Evolutionary conservation across 2,113 vertebrate genomes (phyloP).

Genomic region (Rutilus rutilus): DNA sequence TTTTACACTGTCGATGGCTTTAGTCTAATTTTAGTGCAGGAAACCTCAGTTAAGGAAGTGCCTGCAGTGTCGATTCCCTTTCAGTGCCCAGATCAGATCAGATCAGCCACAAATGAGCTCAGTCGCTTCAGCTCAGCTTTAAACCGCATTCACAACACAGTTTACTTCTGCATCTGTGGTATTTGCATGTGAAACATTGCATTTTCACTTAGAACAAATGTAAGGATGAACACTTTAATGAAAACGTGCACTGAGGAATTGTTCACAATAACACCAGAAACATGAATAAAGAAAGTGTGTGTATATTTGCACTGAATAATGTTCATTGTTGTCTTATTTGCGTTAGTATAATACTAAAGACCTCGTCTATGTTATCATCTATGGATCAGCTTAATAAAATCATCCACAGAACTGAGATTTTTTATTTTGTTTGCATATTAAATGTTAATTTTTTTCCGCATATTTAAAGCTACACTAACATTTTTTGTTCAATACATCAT

Average conservation of each 20-base stretch:
- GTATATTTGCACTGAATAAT: not conserved
- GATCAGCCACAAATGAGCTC: not conserved
- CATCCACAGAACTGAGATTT: not conserved
- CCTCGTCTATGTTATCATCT: too few relatives aligned
- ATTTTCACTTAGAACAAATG: not conserved
- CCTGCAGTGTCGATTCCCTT: not conserved
- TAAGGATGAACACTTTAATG: not conserved
- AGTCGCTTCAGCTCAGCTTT: not conserved
- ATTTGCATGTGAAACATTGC: not conserved
- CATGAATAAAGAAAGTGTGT: not conserved
- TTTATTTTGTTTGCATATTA: not conserved
- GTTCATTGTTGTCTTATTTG: not conserved
- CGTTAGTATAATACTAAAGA: not conserved
- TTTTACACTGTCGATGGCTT: not conserved
- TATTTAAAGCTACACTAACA: too few relatives aligned
- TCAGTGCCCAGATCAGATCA: not conserved
- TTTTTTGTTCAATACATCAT: too few relatives aligned
- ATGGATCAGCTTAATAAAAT: not conserved
- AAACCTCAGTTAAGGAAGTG: not conserved
- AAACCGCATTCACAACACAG: not conserved
- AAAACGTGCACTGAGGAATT: not conserved
- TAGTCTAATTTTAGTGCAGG: not conserved
- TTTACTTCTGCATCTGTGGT: not conserved
- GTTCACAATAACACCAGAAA: not conserved
- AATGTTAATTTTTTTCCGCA: too few relatives aligned